A percentile compares a stretch with the other conserved stretches of the same genome.
Evolutionary conservation across 1,140 invertebrate genomes (phyloP).

Genomic region (Bombus sylvicola): DNA sequence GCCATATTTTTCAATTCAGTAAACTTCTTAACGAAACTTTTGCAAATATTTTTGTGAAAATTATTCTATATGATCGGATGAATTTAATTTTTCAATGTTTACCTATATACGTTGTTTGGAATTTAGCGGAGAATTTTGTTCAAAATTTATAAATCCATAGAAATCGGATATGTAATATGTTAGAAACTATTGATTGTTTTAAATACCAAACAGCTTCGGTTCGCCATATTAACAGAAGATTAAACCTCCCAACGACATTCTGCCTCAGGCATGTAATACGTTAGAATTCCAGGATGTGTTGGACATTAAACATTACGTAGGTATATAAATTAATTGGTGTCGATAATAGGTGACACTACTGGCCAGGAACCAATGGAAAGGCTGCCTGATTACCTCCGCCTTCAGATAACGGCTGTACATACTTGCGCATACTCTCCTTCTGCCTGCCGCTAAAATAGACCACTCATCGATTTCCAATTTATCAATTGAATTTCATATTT

Average conservation of each 20-base stretch:
- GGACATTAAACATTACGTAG: constrained; percentile 25
- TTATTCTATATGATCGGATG: no score
- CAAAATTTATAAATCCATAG: not conserved
- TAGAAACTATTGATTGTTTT: not conserved
- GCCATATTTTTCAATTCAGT: no score
- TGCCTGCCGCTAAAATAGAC: constrained; percentile 44
- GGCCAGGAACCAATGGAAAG: constrained; percentile 36
- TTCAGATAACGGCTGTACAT: constrained; percentile 76
- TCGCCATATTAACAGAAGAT: constrained; percentile 8
- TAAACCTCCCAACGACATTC: not conserved
- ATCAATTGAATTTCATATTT: constrained; percentile 52
- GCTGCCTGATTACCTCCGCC: constrained; percentile 46
- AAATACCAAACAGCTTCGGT: constrained; percentile 26
- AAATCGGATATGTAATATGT: no score
- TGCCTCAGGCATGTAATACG: constrained; percentile 1
- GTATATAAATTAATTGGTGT: constrained; percentile 44
- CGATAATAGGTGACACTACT: constrained; percentile 18
- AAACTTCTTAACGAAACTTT: no score
- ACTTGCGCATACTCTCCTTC: constrained; percentile 57
- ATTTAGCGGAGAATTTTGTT: not conserved
- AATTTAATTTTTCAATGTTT: no score
- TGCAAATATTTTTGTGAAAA: no score
- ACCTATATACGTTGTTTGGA: no score
- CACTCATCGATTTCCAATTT: not conserved
- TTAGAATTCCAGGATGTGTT: constrained; percentile 34